Conservation (phyloP, 1,140 invertebrate genomes). For the Eurosta solidaginis region DNA sequence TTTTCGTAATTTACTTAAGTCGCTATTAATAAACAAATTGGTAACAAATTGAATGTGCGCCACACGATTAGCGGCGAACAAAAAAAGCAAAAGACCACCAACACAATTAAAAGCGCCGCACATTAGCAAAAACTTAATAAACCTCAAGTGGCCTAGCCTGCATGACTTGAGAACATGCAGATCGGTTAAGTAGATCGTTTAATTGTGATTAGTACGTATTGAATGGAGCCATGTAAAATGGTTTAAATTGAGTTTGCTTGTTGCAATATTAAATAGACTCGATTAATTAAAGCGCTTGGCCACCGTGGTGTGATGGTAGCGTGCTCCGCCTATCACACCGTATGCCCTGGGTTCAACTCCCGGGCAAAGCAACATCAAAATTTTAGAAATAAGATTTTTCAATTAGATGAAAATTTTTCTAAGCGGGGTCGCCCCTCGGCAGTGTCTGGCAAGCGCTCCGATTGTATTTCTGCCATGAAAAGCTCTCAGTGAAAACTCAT, state of each 20-base stretch:
- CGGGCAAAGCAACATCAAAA: too few species aligned
- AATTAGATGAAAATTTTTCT: too few species aligned
- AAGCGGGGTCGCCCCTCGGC: too few species aligned
- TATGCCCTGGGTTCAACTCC: too few species aligned
- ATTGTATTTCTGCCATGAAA: too few species aligned
- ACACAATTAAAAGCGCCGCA: not conserved
- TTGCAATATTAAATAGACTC: not conserved
- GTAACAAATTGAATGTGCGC: constrained; percentile 24
- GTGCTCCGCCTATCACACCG: too few species aligned
- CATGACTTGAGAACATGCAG: not conserved
- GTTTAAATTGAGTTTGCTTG: not conserved
- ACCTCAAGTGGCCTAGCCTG: too few species aligned
- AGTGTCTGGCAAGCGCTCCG: too few species aligned
- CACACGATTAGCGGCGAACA: not conserved
- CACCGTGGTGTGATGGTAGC: too few species aligned
- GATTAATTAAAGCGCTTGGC: constrained; percentile 12
- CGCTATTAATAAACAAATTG: constrained; percentile 29
- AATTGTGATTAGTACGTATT: not conserved
- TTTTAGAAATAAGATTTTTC: too few species aligned
- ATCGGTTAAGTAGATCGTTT: constrained; percentile 1
- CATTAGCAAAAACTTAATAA: too few species aligned
- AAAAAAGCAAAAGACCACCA: not conserved
- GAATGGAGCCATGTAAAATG: not conserved
- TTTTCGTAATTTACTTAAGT: constrained; percentile 15
- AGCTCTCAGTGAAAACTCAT: too few species aligned